Evolutionary conservation across 2,113 vertebrate species (phyloP).

Genomic region (Myotis yumanensis): DNA sequence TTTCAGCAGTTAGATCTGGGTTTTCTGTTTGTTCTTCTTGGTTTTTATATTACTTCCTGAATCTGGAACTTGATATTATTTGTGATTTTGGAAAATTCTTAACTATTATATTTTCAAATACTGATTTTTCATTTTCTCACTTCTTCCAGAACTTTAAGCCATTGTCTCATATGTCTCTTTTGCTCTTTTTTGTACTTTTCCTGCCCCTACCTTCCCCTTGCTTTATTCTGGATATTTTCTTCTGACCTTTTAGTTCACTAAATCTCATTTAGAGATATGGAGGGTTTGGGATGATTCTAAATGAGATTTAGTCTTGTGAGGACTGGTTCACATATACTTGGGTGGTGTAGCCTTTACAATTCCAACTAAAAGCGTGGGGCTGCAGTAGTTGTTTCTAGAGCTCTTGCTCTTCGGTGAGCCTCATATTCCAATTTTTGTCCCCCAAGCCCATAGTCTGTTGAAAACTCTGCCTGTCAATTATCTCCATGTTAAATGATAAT

Average conservation of each 20-base stretch:
- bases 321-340: neutral
- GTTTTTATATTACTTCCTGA: neutral
- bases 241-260: neutral
- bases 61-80: neutral
- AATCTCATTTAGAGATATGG: neutral
- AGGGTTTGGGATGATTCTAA: neutral
- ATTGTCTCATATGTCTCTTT: neutral
- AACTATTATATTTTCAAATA: neutral
- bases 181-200: neutral
- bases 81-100: slow-evolving; percentile 7
- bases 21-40: neutral
- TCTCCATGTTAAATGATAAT: neutral
- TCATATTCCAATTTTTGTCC: neutral
- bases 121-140: neutral
- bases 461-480: neutral
- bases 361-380: neutral
- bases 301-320: neutral
- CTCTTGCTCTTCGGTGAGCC: neutral
- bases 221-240: slow-evolving; percentile 20
- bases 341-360: neutral
- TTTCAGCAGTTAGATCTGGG: neutral
- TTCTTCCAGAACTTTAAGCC: neutral
- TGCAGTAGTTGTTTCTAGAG: neutral
- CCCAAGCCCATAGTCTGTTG: neutral
- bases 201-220: neutral